A percentile compares a stretch with the other conserved stretches of the same genome.
phyloP scores from a whole-genome alignment of 2,113 vertebrate genomes.

The Propithecus coquereli region DNA sequence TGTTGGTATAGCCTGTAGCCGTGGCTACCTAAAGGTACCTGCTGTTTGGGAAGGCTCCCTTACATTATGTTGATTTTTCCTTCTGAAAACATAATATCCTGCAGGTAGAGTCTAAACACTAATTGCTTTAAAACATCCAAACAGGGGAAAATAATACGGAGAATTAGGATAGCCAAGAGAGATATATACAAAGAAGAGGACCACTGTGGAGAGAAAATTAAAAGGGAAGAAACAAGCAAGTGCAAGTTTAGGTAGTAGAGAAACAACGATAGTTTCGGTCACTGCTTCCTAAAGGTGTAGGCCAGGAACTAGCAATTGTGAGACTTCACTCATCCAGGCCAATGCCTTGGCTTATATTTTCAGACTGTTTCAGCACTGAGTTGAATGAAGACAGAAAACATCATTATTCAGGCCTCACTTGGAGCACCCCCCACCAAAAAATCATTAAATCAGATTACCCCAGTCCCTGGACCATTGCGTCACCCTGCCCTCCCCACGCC shows the following conservation, averaged over 20 bases:
- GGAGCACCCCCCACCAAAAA: no score
- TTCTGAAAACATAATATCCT: background rate
- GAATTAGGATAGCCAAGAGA: background rate
- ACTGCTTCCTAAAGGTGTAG: background rate
- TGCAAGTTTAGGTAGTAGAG: background rate
- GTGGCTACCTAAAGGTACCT: background rate
- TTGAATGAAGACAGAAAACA: background rate
- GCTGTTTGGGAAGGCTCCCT: background rate
- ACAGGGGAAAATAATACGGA: background rate
- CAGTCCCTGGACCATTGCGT: background rate
- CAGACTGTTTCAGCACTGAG: background rate
- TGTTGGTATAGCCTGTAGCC: background rate
- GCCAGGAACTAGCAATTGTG: background rate
- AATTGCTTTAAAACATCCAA: background rate
- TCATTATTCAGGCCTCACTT: background rate
- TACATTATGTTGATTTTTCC: background rate
- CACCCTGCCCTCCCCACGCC: background rate
- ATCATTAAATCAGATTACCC: background rate
- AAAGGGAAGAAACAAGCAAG: background rate
- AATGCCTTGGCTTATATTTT: background rate
- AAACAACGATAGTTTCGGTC: background rate
- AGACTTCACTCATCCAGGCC: background rate
- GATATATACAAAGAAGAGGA: background rate
- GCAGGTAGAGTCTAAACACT: background rate
- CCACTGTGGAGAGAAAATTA: background rate